Evolutionary conservation across 2,797 vertebrate species (phyloP).

Genomic region (Tympanoctomys barrerae): DNA sequence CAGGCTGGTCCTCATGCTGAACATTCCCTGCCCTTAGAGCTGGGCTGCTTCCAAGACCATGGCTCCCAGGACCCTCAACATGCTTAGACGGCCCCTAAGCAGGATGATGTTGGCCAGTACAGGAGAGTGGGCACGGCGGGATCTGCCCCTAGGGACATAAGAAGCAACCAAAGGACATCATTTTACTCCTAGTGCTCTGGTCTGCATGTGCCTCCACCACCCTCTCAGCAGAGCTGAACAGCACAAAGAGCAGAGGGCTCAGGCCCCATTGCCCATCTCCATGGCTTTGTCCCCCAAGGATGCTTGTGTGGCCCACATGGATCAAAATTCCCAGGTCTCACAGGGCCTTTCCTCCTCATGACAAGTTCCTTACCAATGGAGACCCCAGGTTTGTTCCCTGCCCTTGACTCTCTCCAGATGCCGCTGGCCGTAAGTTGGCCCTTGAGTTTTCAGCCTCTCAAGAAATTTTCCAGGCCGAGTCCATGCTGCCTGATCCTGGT

Average conservation of each 20-base stretch:
- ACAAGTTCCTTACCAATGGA: neutral
- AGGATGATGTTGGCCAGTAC: accelerated
- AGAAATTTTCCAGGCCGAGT: neutral
- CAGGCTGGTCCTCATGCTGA: neutral
- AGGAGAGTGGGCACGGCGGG: neutral
- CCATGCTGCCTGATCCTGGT: neutral
- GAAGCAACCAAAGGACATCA: neutral
- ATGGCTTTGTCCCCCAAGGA: neutral
- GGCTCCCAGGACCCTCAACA: neutral
- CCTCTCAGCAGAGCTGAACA: neutral
- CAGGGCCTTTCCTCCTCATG: neutral
- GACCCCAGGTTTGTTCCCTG: neutral
- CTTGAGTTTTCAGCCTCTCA: neutral
- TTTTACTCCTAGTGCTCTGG: neutral
- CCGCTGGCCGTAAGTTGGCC: neutral
- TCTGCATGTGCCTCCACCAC: neutral
- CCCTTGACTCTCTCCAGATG: neutral
- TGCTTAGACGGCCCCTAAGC: accelerated
- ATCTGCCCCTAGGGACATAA: neutral
- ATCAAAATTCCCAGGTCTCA: neutral
- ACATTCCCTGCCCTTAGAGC: neutral
- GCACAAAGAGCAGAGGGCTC: neutral
- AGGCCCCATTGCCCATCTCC: neutral
- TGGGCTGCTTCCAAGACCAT: neutral
- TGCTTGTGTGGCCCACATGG: neutral